Evolutionary conservation across 2,888 invertebrate genomes (phyloP).

Genomic region (Agrypnus murinus): DNA sequence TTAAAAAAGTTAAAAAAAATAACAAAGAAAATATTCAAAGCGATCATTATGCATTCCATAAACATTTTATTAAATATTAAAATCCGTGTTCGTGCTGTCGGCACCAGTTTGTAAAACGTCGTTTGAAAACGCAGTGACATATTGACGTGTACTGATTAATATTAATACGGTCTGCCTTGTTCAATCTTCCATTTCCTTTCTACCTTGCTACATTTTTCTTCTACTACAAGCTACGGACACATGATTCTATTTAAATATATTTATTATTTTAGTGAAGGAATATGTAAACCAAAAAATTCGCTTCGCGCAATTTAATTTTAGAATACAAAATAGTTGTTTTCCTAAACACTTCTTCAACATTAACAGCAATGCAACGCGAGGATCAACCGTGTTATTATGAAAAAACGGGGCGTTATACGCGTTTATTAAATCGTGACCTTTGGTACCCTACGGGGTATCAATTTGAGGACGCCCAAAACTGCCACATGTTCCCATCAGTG

Average conservation of each 20-base stretch:
- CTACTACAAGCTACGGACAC: no score
- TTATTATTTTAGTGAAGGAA: neutral
- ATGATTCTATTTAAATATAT: slow-evolving; percentile 33
- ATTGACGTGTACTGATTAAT: slow-evolving; percentile 52
- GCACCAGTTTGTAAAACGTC: slow-evolving; percentile 32
- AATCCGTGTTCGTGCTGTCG: slow-evolving; percentile 34
- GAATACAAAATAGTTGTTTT: no score
- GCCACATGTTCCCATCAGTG: slow-evolving; percentile 14
- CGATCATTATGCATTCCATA: slow-evolving; percentile 37
- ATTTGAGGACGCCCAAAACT: slow-evolving; percentile 23
- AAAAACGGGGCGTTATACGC: slow-evolving; percentile 23
- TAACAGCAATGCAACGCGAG: slow-evolving; percentile 15
- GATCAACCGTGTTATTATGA: slow-evolving; percentile 17
- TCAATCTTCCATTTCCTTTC: slow-evolving; percentile 37
- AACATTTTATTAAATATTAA: slow-evolving; percentile 41
- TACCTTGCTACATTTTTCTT: slow-evolving; percentile 22
- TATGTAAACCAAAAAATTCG: neutral
- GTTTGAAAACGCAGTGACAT: slow-evolving; percentile 50
- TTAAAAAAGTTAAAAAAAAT: no score
- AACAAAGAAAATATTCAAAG: neutral
- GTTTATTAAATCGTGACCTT: slow-evolving; percentile 33
- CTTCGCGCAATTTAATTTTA: neutral
- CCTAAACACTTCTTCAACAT: slow-evolving; percentile 15
- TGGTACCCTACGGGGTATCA: slow-evolving; percentile 23
- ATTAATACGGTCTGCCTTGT: slow-evolving; percentile 46